Evolutionary conservation across 2,113 vertebrate species (phyloP).

Genomic region (Microtus pennsylvanicus): DNA sequence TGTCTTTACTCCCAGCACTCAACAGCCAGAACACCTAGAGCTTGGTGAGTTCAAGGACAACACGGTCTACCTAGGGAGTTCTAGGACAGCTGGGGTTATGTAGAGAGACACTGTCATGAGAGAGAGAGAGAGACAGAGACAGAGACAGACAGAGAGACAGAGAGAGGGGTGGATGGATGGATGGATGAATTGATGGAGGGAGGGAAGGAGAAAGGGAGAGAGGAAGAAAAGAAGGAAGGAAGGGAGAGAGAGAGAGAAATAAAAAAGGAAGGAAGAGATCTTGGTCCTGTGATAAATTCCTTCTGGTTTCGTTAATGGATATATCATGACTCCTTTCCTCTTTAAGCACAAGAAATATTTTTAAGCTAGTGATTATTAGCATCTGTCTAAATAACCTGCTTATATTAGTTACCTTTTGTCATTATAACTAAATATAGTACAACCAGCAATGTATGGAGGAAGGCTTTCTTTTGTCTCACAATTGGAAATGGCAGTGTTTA

Average conservation of each 20-base stretch:
- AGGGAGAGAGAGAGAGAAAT: too few relatives aligned
- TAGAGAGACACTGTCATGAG: background rate
- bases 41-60: background rate
- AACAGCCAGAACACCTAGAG: background rate
- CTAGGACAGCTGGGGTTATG: background rate
- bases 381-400: background rate
- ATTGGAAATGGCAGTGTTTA: background rate
- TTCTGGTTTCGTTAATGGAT: background rate
- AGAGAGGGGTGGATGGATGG: too few relatives aligned
- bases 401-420: background rate
- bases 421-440: background rate
- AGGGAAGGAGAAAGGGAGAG: too few relatives aligned
- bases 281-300: background rate
- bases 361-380: background rate
- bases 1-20: background rate
- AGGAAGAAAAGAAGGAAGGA: too few relatives aligned
- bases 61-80: background rate
- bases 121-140: accelerated
- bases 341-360: background rate
- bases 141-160: too few relatives aligned
- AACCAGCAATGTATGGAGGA: background rate
- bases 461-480: background rate
- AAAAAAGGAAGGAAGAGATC: background rate
- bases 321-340: background rate
- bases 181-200: too few relatives aligned